Percentiles rank a stretch among this genome's conserved stretches.
Conservation (phyloP, 2,888 invertebrate species). For the Glaucopsyche alexis region DNA sequence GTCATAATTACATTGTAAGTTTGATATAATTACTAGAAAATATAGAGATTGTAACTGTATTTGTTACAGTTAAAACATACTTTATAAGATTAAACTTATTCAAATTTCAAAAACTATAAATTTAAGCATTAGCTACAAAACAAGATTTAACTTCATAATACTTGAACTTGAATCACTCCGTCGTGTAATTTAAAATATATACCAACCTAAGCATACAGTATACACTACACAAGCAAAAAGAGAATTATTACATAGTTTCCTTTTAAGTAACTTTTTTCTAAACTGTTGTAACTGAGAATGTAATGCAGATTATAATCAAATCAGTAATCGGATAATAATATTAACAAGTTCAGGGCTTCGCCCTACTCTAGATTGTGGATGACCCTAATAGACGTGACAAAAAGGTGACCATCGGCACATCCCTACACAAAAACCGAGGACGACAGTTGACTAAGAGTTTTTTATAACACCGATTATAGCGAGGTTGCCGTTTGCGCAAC, state of each 20-base stretch:
- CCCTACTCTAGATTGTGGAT: conserved; percentile 48
- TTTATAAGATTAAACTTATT: background rate
- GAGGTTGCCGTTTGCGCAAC: conserved; percentile 53
- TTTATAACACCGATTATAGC: conserved; percentile 45
- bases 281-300: no score
- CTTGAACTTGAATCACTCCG: no score
- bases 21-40: background rate
- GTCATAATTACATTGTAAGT: background rate
- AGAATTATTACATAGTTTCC: no score
- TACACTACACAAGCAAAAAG: no score
- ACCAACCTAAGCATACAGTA: no score
- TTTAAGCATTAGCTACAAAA: no score
- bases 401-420: conserved; percentile 59
- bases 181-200: no score
- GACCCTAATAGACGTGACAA: conserved; percentile 50
- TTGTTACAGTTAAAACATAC: background rate
- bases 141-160: no score
- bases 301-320: background rate
- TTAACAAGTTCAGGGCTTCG: conserved; percentile 45
- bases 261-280: no score
- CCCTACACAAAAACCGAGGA: conserved; percentile 61
- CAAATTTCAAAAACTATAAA: no score
- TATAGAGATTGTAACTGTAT: background rate
- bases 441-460: conserved; percentile 52
- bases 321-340: conserved; percentile 5